Percentiles rank a stretch among this genome's conserved stretches.
Evolutionary conservation across 2,888 invertebrate genomes (phyloP).

Genomic region (Stegana nigrithorax): DNA sequence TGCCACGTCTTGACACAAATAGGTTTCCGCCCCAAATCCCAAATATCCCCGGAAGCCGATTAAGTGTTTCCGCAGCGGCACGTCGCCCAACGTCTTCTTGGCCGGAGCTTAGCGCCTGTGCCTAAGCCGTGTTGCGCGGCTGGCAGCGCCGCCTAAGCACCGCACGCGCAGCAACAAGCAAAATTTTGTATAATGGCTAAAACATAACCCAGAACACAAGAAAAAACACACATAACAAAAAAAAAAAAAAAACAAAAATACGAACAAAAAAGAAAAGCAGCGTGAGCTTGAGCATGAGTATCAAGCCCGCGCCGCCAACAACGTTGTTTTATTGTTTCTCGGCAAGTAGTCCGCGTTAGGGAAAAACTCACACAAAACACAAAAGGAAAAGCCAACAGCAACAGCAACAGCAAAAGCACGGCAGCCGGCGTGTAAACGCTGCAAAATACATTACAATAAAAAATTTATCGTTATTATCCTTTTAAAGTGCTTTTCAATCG

Average conservation of each 20-base stretch:
- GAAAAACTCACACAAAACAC: background rate
- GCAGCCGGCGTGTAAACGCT: slow-evolving; percentile 51
- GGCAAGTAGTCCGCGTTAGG: slow-evolving; percentile 17
- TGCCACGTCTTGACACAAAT: slow-evolving; percentile 54
- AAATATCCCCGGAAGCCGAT: slow-evolving; percentile 61
- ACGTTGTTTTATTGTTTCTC: too few species aligned
- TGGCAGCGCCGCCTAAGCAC: background rate
- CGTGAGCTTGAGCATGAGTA: slow-evolving; percentile 21
- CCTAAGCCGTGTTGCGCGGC: background rate
- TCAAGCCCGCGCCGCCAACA: slow-evolving; percentile 12
- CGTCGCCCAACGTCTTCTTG: background rate
- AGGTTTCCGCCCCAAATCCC: slow-evolving; percentile 62
- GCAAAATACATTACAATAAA: slow-evolving; percentile 58
- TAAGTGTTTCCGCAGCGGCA: slow-evolving; percentile 50
- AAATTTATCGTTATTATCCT: slow-evolving; percentile 63
- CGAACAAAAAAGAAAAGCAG: too few species aligned
- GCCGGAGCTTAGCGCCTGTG: background rate
- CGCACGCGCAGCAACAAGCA: slow-evolving; percentile 29
- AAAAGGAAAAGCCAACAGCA: slow-evolving; percentile 28
- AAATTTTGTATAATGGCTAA: slow-evolving; percentile 22
- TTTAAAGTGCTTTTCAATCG: slow-evolving; percentile 64
- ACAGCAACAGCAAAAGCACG: too few species aligned
- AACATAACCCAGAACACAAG: slow-evolving; percentile 14
- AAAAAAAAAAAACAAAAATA: too few species aligned
- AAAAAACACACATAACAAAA: background rate